Evolutionary conservation across 1,140 invertebrate genomes (phyloP), one percentile per base, ranked within the genome.

Genomic region (Camponotus pennsylvanicus): DNA sequence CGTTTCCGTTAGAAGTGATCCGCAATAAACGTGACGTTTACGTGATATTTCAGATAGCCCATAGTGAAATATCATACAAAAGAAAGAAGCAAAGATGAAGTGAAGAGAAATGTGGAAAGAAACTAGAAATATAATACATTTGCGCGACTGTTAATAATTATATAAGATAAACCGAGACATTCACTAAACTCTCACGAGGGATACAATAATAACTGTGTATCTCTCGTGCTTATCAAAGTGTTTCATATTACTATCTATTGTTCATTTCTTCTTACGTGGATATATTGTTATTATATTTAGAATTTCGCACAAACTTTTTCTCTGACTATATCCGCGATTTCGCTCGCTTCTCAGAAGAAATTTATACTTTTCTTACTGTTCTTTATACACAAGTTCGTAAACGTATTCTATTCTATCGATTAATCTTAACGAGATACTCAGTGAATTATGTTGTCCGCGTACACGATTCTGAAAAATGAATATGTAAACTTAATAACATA

Each of bases 331-430:
- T 11, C 11, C 49, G 42, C 57, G 52, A 45, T 57, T 59, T 70
- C 42, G 21, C 18, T 59, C 32, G 32, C 73, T 52, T 11, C 13
- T 59, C 45, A 63, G 49, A 67, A 85, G 34, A 85, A 85, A 78
- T 66, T 52, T 18, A 45, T 66, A 66, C 34, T 79, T 49, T 70
- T 79, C 21, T 57, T 52, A 82, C 77, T 80, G 59, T 66, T 76
- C 73, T 86, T 89, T 89, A 78, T 87, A 90, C 73, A 89, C 73
- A 89, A 84, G 64, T 90, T 88, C 73, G 76, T 88, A 77, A 85
- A 75, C 75, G 61, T 90, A 88, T 55, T 61, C 73, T 90, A 90
- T 63, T 76, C 89, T 90, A 90, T 90, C 71, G 40, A 88, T 90
- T 90, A 90, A 67, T 86, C 42, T 88, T 64, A 86, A 66, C 66